Conservation (phyloP, 2,113 vertebrate species). For the Ploceus nigricollis region DNA sequence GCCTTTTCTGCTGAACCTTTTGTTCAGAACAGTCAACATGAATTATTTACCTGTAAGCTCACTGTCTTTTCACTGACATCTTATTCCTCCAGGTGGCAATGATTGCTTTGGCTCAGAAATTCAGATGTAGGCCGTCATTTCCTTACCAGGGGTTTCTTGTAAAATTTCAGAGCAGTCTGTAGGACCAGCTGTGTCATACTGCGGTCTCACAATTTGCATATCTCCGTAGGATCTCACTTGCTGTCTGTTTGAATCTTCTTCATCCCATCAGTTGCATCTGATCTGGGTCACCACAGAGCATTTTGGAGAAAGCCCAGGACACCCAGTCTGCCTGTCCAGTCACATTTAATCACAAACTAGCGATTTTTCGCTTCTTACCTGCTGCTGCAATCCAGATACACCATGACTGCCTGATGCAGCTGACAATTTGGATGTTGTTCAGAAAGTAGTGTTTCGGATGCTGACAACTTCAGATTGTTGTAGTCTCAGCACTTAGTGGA, state of each 20-base stretch:
- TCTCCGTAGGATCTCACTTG: not conserved
- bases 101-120: not conserved
- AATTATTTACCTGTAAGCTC: conserved; percentile 1
- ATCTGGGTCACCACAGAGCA: not conserved
- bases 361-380: conserved; percentile 6
- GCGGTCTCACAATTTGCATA: not conserved
- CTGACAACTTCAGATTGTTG: not conserved
- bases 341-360: conserved; percentile 15
- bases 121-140: not conserved
- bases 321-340: not conserved
- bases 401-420: not conserved
- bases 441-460: not conserved
- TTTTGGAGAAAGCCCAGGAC: not conserved
- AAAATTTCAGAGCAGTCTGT: not conserved
- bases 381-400: not conserved
- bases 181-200: not conserved
- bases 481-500: not conserved
- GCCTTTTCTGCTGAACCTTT: not conserved
- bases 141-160: not conserved
- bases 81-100: not conserved
- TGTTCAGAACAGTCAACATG: not conserved
- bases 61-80: not conserved
- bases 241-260: conserved; percentile 35
- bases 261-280: conserved; percentile 7
- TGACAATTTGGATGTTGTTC: not conserved